Percentiles rank a stretch among this genome's conserved stretches.
These are phyloP conservation scores for Enteromius trimaculatus DNA, from an alignment of 2,797 vertebrate species.

Conservation along the genomic window DNA sequence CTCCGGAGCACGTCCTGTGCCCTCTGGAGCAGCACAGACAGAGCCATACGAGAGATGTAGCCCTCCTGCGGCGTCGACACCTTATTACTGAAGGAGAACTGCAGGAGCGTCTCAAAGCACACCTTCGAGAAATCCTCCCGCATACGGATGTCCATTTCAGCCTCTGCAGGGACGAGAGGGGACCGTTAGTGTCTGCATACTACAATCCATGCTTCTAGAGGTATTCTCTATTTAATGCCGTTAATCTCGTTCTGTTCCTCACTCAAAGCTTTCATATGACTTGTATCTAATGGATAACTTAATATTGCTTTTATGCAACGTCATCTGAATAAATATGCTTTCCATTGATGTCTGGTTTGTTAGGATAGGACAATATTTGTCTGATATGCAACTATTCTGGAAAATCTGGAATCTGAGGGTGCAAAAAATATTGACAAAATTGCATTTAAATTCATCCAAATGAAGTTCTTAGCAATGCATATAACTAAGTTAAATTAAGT, in stretches of 20 bases:
- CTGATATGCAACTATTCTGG: background rate
- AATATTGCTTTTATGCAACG: background rate
- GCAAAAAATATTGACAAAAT: background rate
- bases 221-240: background rate
- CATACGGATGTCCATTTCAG: constrained; percentile 96
- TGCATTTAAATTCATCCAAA: background rate
- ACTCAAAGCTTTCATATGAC: background rate
- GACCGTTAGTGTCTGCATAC: background rate
- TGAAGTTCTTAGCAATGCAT: background rate
- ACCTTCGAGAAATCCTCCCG: constrained; percentile 98
- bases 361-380: background rate
- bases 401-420: background rate
- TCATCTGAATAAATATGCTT: no score
- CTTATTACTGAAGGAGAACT: constrained; percentile 99
- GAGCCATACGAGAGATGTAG: constrained; percentile 98
- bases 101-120: constrained; percentile 97
- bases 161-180: constrained; percentile 79
- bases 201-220: background rate
- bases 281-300: background rate
- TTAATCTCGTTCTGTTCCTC: background rate
- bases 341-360: no score
- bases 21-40: constrained; percentile 93
- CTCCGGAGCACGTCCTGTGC: constrained; percentile 93
- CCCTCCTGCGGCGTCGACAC: constrained; percentile 99
- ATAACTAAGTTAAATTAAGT: background rate